Base-by-base conservation (phyloP, 2,113 vertebrate species). In the Heliornis fulica region DNA sequence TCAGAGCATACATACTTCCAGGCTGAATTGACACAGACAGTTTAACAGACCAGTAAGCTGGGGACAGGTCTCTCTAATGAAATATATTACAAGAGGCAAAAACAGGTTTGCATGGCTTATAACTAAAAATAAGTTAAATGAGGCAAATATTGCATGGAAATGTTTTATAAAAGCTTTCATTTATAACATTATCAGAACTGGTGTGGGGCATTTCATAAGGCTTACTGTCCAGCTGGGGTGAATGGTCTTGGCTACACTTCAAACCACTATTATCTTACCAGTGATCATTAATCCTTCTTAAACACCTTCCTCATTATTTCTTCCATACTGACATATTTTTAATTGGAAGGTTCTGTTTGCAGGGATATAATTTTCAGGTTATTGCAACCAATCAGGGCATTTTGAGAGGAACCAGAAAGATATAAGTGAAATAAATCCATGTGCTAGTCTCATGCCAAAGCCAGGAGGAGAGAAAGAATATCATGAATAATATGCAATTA, bases 311-410 rank as follows among this genome's bases (percentile, higher is more conserved):
- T 70, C 18, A 79, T 88, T 85, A 76, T 84, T 95, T 68, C 28
- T 77, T 85, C 28, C 81, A n/a, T 40, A 54, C 16, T 80, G 65
- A 38, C 12, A 43, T 60, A 45, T 32, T 83, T 94, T 88, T 77
- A 93, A 46, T 22, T 36, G 64, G 22, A 75, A 90, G 9, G 60
- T 41, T 66, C 38, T 83, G 8, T 15, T 60, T 72, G 7, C 26
- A 74, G 65, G 28, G 31, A n/a, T 53, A 51, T 20, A 43, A 76
- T 94, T 91, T 96, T 93, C 81, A 88, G 51, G 41, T 74, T 76
- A 65, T 12, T 2, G 1, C 31, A 71, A 56, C 11, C 0, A 90
- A 70, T 72, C 11, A 32, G 6, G 7, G 4, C 1, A 76, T 41
- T 88, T 92, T 56, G 53, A 71, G 60, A 54, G 13, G 31, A 79